Base-by-base conservation (phyloP, 1,140 invertebrate genomes). In the Drosophila nannoptera region DNA sequence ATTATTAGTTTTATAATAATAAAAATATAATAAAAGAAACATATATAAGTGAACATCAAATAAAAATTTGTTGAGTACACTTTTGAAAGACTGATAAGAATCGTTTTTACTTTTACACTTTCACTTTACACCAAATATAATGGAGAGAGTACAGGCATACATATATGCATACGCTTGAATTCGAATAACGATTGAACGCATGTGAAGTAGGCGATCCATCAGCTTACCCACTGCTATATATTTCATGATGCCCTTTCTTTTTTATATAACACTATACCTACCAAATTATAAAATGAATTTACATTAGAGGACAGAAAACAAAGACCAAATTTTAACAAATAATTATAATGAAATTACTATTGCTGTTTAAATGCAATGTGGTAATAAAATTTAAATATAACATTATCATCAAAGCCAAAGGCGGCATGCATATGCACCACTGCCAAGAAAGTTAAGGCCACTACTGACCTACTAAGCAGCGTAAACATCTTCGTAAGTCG, bases 381-480 rank as follows among this genome's bases (percentile, higher is more conserved):
- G 38, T 43, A 16, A 43, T 52, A 50, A 36, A 40, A 48, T 50
- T 22, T 46, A 46, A 16, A 14, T 22, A 22, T 29, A 52, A 52
- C 12, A 52, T 35, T 16, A 52, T 35, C 12, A 52, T 9, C 49
- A 35, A n/a, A 59, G 64, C 6, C 64, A 49, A 12, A 60, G 45
- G 45, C 64, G n/a, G 22, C 42, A 65, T 22, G 29, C 36, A 50
- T 22, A 22, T 22, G 32, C 54, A 65, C 52, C 73, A 86, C 62
- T 68, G 68, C 64, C 82, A 86, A 81, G 65, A 75, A 75, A 62
- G 48, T 49, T 66, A 52, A 73, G 75, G 77, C 86, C 86, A 88
- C 86, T 83, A 88, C 86, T 88, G 86, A 88, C 86, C 86, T 87
- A 88, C 86, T 88, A 88, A 87, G 67, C 70, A 68, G 40, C 75